Evolutionary conservation across 1,140 invertebrate species (phyloP).

Genomic region (Eciton burchellii): DNA sequence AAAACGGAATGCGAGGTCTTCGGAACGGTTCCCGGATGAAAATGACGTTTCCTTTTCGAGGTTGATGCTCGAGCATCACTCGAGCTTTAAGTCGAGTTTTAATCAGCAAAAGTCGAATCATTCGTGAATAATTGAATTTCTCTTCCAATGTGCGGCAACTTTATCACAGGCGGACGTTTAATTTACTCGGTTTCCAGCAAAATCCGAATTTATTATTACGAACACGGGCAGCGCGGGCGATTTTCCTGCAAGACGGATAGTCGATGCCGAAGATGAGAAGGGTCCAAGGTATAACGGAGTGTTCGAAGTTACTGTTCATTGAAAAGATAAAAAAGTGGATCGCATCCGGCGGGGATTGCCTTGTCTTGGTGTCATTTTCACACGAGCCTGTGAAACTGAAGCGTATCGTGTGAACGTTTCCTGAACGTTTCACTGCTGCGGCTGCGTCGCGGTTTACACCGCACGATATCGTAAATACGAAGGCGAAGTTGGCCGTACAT

Average conservation of each 20-base stretch:
- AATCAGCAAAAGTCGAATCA: too few relatives aligned
- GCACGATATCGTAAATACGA: constrained; percentile 17
- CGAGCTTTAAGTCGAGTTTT: neutral
- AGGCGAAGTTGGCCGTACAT: neutral
- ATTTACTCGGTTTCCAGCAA: too few relatives aligned
- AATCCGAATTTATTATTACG: neutral
- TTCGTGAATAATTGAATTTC: too few relatives aligned
- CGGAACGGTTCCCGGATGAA: neutral
- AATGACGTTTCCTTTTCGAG: neutral
- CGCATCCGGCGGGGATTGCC: neutral
- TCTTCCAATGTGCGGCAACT: too few relatives aligned
- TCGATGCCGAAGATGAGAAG: neutral
- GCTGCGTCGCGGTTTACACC: neutral
- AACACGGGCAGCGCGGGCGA: neutral
- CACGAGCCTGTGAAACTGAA: neutral
- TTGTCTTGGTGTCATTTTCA: too few relatives aligned
- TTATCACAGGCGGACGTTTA: too few relatives aligned
- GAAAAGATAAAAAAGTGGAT: constrained; percentile 44
- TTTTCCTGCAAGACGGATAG: neutral
- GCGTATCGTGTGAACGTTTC: neutral
- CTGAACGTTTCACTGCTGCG: neutral
- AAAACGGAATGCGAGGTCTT: neutral
- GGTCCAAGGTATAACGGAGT: neutral
- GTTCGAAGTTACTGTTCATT: constrained; percentile 3
- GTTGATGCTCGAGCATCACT: neutral